Conservation (phyloP, 1,140 invertebrate species). For the Ruditapes philippinarum region DNA sequence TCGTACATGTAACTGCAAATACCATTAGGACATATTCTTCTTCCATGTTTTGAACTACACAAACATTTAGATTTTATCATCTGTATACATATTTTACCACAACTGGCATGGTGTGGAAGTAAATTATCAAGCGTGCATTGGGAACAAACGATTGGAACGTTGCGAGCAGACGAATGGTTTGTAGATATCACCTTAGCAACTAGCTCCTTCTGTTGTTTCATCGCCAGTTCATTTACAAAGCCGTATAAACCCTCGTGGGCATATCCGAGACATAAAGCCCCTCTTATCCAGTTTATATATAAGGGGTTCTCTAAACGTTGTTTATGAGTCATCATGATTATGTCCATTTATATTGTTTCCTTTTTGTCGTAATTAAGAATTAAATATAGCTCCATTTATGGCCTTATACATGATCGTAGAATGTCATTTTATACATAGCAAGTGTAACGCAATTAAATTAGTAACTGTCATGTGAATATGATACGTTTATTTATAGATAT, state of each 20-base stretch:
- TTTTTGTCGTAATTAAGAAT: too few relatives aligned
- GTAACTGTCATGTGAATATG: too few relatives aligned
- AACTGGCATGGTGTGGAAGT: not conserved
- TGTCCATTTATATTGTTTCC: too few relatives aligned
- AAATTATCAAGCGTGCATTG: not conserved
- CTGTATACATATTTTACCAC: not conserved
- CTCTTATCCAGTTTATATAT: not conserved
- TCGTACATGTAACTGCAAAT: not conserved
- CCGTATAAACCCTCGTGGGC: not conserved
- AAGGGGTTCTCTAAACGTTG: not conserved
- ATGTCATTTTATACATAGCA: too few relatives aligned
- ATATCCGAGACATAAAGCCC: not conserved
- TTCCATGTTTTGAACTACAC: not conserved
- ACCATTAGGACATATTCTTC: conserved; percentile 1
- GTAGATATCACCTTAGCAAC: not conserved
- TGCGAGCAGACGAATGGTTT: not conserved
- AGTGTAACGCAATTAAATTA: too few relatives aligned
- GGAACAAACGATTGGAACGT: not conserved
- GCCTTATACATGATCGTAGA: too few relatives aligned
- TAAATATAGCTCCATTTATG: too few relatives aligned
- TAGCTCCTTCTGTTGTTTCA: not conserved
- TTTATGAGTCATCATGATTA: not conserved
- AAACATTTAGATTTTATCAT: not conserved
- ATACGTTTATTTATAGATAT: too few relatives aligned
- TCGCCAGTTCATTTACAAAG: not conserved